Conservation (phyloP, 2,797 vertebrate species). For the Masticophis lateralis region DNA sequence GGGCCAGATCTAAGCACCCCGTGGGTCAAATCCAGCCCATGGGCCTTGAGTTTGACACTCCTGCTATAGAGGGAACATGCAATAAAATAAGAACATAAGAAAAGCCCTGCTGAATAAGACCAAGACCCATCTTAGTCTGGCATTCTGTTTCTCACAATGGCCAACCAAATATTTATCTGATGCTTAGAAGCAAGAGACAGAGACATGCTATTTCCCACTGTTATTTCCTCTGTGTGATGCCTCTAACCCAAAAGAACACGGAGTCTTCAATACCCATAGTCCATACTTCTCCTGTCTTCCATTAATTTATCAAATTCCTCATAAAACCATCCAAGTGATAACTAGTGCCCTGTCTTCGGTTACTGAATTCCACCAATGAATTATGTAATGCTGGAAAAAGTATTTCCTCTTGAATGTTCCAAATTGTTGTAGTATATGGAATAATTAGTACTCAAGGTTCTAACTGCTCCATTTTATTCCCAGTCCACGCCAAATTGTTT, state of each 20-base stretch:
- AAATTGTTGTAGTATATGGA: not conserved
- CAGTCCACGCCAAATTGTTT: not conserved
- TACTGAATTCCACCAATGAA: not conserved
- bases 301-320: not conserved
- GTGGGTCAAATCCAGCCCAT: rapidly evolving
- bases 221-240: not conserved
- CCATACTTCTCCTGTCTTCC: not conserved
- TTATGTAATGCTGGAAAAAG: not conserved
- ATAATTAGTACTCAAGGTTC: not conserved
- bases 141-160: not conserved
- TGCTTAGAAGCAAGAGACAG: not conserved
- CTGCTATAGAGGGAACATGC: not conserved
- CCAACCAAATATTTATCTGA: not conserved
- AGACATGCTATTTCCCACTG: not conserved
- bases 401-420: not conserved
- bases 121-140: not conserved
- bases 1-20: no score
- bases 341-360: not conserved
- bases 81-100: not conserved
- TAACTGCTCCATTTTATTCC: not conserved
- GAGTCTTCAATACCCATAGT: not conserved
- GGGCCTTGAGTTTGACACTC: no score
- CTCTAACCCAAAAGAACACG: not conserved
- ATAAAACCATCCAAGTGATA: not conserved
- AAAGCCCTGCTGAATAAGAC: not conserved